phyloP scores from a whole-genome alignment of 2,113 vertebrate genomes.

The Alaudala cheleensis region DNA sequence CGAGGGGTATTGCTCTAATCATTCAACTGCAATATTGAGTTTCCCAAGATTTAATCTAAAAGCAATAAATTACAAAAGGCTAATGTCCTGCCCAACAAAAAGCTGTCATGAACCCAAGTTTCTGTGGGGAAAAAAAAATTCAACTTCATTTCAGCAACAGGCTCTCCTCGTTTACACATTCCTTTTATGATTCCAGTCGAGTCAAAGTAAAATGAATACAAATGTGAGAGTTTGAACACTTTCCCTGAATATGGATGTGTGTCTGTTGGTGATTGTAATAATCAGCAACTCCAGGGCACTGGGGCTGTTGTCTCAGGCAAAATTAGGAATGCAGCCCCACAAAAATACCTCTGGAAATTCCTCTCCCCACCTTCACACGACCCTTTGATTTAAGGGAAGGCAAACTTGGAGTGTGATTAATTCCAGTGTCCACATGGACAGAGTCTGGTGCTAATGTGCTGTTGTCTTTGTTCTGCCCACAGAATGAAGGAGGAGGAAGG shows the following conservation, averaged over 20 bases:
- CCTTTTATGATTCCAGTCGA: conserved; percentile 71
- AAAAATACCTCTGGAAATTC: background rate
- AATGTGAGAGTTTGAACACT: conserved; percentile 41
- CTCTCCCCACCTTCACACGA: background rate
- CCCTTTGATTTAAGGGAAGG: conserved; percentile 36
- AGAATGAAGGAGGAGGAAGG: background rate
- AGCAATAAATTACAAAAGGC: conserved; percentile 94
- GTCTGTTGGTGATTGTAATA: conserved; percentile 51
- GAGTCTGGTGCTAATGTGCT: background rate
- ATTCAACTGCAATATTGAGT: conserved; percentile 99
- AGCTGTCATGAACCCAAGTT: conserved; percentile 81
- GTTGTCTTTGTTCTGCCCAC: conserved; percentile 5
- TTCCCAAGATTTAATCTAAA: conserved; percentile 97
- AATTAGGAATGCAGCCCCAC: background rate
- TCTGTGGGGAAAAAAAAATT: conserved; percentile 59
- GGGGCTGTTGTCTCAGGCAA: background rate
- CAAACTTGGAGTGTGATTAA: conserved; percentile 54
- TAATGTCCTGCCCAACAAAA: conserved; percentile 82
- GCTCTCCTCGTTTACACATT: conserved; percentile 70
- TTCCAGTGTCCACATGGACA: conserved; percentile 38
- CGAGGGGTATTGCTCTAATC: conserved; percentile 92
- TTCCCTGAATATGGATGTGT: conserved; percentile 60
- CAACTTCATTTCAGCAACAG: conserved; percentile 80
- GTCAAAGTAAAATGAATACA: conserved; percentile 67
- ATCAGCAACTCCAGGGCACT: conserved; percentile 25